Conservation (phyloP, 2,888 invertebrate species). For the Trissoscelio sp. region DNA sequence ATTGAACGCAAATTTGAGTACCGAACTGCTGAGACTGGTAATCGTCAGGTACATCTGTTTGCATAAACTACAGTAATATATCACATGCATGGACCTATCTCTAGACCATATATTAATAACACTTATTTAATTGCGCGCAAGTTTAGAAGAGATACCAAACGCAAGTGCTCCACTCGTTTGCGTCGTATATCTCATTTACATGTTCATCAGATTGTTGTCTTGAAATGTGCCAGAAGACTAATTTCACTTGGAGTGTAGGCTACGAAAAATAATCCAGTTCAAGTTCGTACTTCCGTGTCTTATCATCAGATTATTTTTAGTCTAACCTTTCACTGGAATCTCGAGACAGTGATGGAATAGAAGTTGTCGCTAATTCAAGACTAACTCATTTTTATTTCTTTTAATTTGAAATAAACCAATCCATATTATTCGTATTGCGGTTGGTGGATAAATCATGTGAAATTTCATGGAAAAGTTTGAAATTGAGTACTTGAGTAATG, state of each 20-base stretch:
- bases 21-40: neutral
- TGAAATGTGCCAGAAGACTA: slow-evolving; percentile 23
- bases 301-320: too few species aligned
- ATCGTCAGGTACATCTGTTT: slow-evolving; percentile 1
- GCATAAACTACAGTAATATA: neutral
- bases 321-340: too few species aligned
- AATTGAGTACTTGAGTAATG: too few species aligned
- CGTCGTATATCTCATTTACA: neutral
- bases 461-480: too few species aligned
- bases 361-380: too few species aligned
- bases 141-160: neutral
- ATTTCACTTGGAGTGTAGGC: neutral
- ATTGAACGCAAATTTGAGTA: slow-evolving; percentile 6
- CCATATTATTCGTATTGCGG: too few species aligned
- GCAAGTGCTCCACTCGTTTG: neutral
- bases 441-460: too few species aligned
- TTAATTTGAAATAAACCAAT: too few species aligned
- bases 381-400: too few species aligned
- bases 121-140: neutral
- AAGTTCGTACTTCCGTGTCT: slow-evolving; percentile 16
- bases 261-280: neutral
- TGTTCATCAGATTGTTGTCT: slow-evolving; percentile 20
- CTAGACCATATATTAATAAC: neutral
- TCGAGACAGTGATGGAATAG: too few species aligned
- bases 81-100: neutral